These are phyloP conservation scores for Drosophila mettleri DNA, from an alignment of 2,888 invertebrate species.

Conservation along the genomic window DNA sequence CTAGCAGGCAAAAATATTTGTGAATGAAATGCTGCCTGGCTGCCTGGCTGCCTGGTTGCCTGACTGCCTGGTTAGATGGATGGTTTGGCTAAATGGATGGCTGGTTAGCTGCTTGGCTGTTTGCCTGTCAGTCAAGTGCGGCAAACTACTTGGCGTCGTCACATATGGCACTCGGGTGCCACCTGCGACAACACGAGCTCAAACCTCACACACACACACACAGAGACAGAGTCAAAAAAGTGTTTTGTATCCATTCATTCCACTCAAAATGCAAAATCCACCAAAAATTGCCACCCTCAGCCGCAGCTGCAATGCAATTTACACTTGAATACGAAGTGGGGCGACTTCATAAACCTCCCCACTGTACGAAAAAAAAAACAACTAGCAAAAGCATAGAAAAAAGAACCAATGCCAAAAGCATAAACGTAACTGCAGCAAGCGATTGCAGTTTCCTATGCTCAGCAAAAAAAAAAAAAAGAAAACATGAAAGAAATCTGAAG, in stretches of 20 bases:
- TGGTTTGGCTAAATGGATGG: slow-evolving; percentile 20
- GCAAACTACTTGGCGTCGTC: slow-evolving; percentile 65
- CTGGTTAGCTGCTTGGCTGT: slow-evolving; percentile 27
- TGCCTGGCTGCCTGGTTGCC: slow-evolving; percentile 29
- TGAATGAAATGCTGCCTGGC: slow-evolving; percentile 40
- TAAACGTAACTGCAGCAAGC: slow-evolving; percentile 51
- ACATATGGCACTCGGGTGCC: slow-evolving; percentile 61
- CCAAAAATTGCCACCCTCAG: slow-evolving; percentile 46
- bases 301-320: slow-evolving; percentile 79
- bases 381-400: slow-evolving; percentile 7
- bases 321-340: slow-evolving; percentile 76
- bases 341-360: slow-evolving; percentile 32
- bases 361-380: slow-evolving; percentile 7
- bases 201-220: slow-evolving; percentile 28
- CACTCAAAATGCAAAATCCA: slow-evolving; percentile 75
- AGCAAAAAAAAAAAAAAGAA: slow-evolving; percentile 11
- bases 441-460: slow-evolving; percentile 35
- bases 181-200: slow-evolving; percentile 70
- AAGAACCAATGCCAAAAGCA: slow-evolving; percentile 49
- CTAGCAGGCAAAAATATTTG: slow-evolving; percentile 48
- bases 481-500: slow-evolving; percentile 1
- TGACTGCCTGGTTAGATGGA: slow-evolving; percentile 32
- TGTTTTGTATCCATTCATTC: slow-evolving; percentile 54
- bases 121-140: slow-evolving; percentile 57
- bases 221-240: slow-evolving; percentile 30